Evolutionary conservation across 2,797 vertebrate species (phyloP), one percentile per base, ranked within the genome.

Genomic region (Graptemys geographica): DNA sequence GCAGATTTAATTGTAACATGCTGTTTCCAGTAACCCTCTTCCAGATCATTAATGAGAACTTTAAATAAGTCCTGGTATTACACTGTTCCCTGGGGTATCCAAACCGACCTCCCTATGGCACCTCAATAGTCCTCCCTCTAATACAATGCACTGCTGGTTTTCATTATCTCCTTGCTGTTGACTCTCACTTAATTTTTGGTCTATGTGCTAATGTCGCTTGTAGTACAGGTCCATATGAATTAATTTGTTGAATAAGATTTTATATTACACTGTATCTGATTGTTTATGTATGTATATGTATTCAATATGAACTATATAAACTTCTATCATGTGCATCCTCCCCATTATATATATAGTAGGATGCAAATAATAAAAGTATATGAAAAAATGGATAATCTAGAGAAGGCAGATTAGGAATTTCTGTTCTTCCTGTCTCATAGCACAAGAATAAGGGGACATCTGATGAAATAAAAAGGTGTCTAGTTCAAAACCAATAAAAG

Each of bases 91-190:
- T 86, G 65, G 3, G 62, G 89, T 37, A 87, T 91, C 51, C 59
- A 62, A 62, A 62, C 1, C 0, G 59, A 93, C 94, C 83, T 93
- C 88, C 62, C 91, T 79, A 80, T 59, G 79, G 76, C 74, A 87
- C 55, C 56, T 82, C 19, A 4, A 78, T 28, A 2, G 2, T 89
- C 19, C n/a, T 92, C 52, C 10, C 72, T 33, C 37, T 76, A 47
- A 88, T 89, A 95, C 62, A 89, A n/a, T 84, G n/a, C 47, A 79
- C 19, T 4, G 65, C 37, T 2, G 55, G 4, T 72, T 95, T 95
- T 93, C 93, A 94, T 90, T 96, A 96, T 81, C 69, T 89, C 92
- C 88, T 95, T 86, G 65, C 92, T 94, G 92, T 84, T 88, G 83
- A 47, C 93, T 92, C 94, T 93, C 44, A 95, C 94, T 94, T 87